phyloP scores from a whole-genome alignment of 2,888 invertebrate genomes.

The Mystacides longicornis region DNA sequence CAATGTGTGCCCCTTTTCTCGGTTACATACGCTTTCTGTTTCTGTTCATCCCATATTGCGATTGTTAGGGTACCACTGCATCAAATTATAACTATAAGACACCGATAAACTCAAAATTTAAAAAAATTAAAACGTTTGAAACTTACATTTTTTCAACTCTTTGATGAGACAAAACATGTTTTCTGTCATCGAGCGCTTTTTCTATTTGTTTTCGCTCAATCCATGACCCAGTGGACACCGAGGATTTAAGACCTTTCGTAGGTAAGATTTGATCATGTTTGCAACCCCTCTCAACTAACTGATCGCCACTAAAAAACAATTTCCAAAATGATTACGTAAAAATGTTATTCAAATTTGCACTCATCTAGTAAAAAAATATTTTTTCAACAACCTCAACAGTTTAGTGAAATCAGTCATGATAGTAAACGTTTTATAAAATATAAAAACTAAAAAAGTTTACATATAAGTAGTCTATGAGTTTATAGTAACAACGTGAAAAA shows the following conservation, averaged over 20 bases:
- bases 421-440: too few species aligned
- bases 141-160: slow-evolving; percentile 50
- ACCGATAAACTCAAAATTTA: background rate
- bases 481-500: too few species aligned
- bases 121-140: background rate
- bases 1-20: slow-evolving; percentile 49
- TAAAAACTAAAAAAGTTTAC: too few species aligned
- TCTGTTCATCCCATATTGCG: slow-evolving; percentile 49
- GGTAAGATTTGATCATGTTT: slow-evolving; percentile 44
- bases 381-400: too few species aligned
- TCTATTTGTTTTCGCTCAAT: slow-evolving; percentile 53
- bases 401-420: too few species aligned
- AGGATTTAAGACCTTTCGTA: slow-evolving; percentile 47
- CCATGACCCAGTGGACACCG: slow-evolving; percentile 50
- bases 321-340: too few species aligned
- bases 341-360: too few species aligned
- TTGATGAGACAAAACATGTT: slow-evolving; percentile 46
- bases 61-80: slow-evolving; percentile 44
- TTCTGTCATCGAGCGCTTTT: slow-evolving; percentile 46
- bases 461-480: too few species aligned
- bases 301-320: slow-evolving; percentile 37
- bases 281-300: slow-evolving; percentile 37
- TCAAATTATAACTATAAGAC: background rate
- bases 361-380: too few species aligned
- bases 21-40: slow-evolving; percentile 48